Evolutionary conservation across 2,888 invertebrate species (phyloP).

Genomic region (Agapostemon virescens): DNA sequence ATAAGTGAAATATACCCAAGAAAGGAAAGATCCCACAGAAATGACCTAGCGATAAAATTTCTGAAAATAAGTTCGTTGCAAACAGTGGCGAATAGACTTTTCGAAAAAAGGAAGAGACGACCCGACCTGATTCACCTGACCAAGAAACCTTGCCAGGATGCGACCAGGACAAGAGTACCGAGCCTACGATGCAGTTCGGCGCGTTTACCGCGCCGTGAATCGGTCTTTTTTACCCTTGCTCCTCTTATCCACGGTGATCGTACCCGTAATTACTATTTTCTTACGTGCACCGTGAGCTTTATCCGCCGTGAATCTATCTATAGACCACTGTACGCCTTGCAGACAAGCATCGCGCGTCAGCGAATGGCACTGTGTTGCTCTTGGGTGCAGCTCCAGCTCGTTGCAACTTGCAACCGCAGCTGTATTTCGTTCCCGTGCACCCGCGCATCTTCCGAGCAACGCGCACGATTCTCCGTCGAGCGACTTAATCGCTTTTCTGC

Average conservation of each 20-base stretch:
- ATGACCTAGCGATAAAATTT: not conserved
- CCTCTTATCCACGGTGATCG: slow-evolving; percentile 59
- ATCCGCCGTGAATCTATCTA: slow-evolving; percentile 67
- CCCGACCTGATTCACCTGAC: not conserved
- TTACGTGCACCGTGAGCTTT: slow-evolving; percentile 60
- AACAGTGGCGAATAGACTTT: not conserved
- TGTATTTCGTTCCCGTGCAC: slow-evolving; percentile 52
- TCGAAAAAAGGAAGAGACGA: not conserved
- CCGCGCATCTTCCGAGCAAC: slow-evolving; percentile 43
- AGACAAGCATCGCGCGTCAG: slow-evolving; percentile 55
- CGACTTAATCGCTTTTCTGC: slow-evolving; percentile 57
- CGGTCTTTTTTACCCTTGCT: slow-evolving; percentile 43
- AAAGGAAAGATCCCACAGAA: no score
- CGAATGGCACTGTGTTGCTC: slow-evolving; percentile 50
- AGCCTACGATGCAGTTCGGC: slow-evolving; percentile 55
- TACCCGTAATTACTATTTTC: slow-evolving; percentile 70
- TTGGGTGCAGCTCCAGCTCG: slow-evolving; percentile 8
- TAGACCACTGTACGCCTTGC: slow-evolving; percentile 48
- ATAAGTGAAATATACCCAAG: no score
- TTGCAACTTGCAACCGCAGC: slow-evolving; percentile 29
- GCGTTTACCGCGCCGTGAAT: slow-evolving; percentile 43
- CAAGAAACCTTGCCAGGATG: slow-evolving; percentile 10
- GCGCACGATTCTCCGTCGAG: slow-evolving; percentile 52
- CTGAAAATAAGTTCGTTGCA: not conserved
- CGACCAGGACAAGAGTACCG: slow-evolving; percentile 26